These are phyloP conservation scores for Acropternis orthonyx DNA, from an alignment of 2,797 vertebrate genomes.

Conservation along the genomic window DNA sequence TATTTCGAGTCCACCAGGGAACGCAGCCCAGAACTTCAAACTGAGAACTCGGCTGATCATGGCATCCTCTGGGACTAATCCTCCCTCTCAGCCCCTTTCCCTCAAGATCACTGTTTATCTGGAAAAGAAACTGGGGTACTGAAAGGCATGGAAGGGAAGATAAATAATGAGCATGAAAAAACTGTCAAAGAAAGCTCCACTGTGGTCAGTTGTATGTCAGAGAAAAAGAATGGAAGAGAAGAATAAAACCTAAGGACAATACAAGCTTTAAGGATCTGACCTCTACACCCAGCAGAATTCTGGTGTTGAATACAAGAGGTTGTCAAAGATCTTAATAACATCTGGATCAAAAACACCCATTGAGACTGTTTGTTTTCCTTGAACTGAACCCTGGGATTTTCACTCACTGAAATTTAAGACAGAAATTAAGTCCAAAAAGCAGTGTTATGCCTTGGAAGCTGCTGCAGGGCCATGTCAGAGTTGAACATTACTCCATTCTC, in stretches of 20 bases:
- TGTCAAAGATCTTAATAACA: background rate
- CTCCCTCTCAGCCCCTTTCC: background rate
- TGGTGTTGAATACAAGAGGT: background rate
- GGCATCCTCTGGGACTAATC: background rate
- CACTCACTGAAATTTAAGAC: background rate
- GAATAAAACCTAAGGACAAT: background rate
- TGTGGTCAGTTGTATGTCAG: background rate
- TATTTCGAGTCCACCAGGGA: background rate
- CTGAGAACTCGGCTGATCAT: background rate
- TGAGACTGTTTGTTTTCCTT: background rate
- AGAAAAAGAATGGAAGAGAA: background rate
- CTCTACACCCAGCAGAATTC: background rate
- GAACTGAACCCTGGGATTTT: background rate
- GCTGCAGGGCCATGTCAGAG: background rate
- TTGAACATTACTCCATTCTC: background rate
- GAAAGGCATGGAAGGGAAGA: background rate
- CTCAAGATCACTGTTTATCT: background rate
- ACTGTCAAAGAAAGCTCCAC: background rate
- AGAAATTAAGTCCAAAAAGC: background rate
- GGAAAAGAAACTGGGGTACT: background rate
- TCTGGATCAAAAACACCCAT: background rate
- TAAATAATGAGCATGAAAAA: background rate
- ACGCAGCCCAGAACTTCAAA: conserved; percentile 14
- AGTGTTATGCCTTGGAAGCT: background rate
- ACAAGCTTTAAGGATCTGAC: background rate